phyloP scores from a whole-genome alignment of 2,888 invertebrate species.

The Ormyrus pomaceus region DNA sequence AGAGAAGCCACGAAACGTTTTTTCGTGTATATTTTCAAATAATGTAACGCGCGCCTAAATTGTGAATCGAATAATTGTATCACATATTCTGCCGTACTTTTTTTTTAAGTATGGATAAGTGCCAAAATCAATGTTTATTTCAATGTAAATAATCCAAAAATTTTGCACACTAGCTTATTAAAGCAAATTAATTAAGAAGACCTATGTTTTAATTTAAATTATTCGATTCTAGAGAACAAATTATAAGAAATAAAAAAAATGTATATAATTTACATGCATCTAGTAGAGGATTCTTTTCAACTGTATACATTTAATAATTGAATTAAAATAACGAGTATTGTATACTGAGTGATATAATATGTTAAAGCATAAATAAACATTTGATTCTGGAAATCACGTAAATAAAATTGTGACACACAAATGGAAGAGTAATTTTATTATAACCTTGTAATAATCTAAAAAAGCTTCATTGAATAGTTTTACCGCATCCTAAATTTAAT shows the following conservation, averaged over 20 bases:
- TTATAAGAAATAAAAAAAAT: constrained; percentile 8
- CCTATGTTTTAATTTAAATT: constrained; percentile 19
- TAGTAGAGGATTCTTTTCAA: constrained; percentile 19
- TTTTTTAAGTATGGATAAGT: constrained; percentile 41
- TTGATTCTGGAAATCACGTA: too few relatives aligned
- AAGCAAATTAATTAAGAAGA: not conserved
- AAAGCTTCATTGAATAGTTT: too few relatives aligned
- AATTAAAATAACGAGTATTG: constrained; percentile 8
- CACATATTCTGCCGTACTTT: constrained; percentile 33
- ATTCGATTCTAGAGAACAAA: constrained; percentile 1
- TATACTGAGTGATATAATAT: not conserved
- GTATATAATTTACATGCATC: constrained; percentile 22
- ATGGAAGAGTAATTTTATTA: too few relatives aligned
- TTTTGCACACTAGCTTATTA: constrained; percentile 43
- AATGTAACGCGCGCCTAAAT: constrained; percentile 45
- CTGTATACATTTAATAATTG: constrained; percentile 18
- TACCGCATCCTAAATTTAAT: not conserved
- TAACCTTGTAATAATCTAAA: too few relatives aligned
- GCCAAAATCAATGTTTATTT: constrained; percentile 50
- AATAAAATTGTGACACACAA: too few relatives aligned
- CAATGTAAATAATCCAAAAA: constrained; percentile 49
- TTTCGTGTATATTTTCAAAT: constrained; percentile 52
- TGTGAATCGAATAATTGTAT: constrained; percentile 36
- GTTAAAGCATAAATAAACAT: not conserved
- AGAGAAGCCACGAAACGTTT: constrained; percentile 31